These are phyloP conservation scores for Papilio xuthus DNA, from an alignment of 1,140 invertebrate genomes.

Conservation along the genomic window DNA sequence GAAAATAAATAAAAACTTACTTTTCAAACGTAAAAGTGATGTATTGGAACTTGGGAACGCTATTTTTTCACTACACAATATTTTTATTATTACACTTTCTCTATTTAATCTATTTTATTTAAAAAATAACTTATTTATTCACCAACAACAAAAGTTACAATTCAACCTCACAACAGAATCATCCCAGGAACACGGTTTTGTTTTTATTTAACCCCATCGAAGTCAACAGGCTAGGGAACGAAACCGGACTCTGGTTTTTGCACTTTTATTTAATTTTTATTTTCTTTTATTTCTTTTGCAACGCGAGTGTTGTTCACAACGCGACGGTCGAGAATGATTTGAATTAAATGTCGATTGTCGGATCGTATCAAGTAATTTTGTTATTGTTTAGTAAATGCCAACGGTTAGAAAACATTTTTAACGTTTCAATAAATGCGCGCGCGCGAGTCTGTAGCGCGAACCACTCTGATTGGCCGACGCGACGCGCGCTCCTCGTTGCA, in stretches of 20 bases:
- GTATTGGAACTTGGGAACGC: neutral
- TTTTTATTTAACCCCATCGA: conserved; percentile 56
- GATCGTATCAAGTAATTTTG: conserved; percentile 69
- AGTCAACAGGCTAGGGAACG: conserved; percentile 49
- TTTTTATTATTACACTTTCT: neutral
- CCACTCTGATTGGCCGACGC: conserved; percentile 68
- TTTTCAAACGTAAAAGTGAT: neutral
- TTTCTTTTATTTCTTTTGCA: conserved; percentile 57
- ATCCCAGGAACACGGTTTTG: conserved; percentile 44
- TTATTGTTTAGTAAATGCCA: conserved; percentile 62
- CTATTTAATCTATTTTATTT: neutral
- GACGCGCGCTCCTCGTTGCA: conserved; percentile 42
- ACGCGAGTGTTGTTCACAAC: conserved; percentile 55
- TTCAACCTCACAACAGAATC: conserved; percentile 41
- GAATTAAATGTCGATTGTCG: conserved; percentile 50
- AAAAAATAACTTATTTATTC: conserved; percentile 11
- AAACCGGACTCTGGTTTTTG: conserved; percentile 63
- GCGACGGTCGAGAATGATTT: conserved; percentile 59
- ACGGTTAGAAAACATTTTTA: conserved; percentile 59
- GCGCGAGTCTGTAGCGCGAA: conserved; percentile 64
- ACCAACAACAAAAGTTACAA: conserved; percentile 21
- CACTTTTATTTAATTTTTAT: conserved; percentile 57
- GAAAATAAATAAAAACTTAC: neutral
- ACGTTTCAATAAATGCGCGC: conserved; percentile 71
- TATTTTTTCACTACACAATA: neutral